Base-by-base conservation (phyloP, 2,113 vertebrate genomes). In the Grammomys surdaster region DNA sequence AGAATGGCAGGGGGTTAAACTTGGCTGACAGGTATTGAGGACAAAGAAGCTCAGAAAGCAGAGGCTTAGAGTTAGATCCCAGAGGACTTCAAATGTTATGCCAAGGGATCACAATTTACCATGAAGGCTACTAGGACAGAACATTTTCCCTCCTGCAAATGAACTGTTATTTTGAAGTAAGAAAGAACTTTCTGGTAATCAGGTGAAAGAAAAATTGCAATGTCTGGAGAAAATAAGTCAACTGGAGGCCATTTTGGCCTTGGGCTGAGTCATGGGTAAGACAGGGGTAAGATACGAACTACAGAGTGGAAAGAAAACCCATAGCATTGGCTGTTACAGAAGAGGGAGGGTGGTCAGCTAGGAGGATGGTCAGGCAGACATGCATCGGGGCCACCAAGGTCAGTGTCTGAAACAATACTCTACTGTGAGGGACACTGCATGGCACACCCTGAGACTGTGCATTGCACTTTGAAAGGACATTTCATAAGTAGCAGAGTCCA, bases 291-390 rank as follows among this genome's bases (percentile, higher is more conserved):
- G 88, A 19, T 7, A 1, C 33, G 28, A 14, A 22, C 65, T 67
- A 77, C 17, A 12, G 6, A 6, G 31, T 28, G 6, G 65, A 72
- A 78, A 46, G 58, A 76, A 46, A 51, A 75, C 28, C 33, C 69
- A 60, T 9, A 69, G 60, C 2, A 2, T n/a, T 85, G 51, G 13
- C 54, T 51, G n/a, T 75, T n/a, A 48, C 63, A 85, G 60, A 58
- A 33, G 46, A 12, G 26, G 28, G 76, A 69, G 67, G 5, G 7
- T 33, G 11, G 36, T 22, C 3, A 54, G 65, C 58, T 3, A 11
- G 46, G 58, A 88, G 24, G 20, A 36, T 4, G 51, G 12, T 19
- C 1, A 80, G 16, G 76, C 6, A 0, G 28, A n/a, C 0, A 0
- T 58, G 51, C 5, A 0, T 1, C 0, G 4, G 40, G 31, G 70